Percentiles rank a stretch among this genome's conserved stretches.
Evolutionary conservation across 2,888 invertebrate genomes (phyloP).

Genomic region (Deroplatys truncata): DNA sequence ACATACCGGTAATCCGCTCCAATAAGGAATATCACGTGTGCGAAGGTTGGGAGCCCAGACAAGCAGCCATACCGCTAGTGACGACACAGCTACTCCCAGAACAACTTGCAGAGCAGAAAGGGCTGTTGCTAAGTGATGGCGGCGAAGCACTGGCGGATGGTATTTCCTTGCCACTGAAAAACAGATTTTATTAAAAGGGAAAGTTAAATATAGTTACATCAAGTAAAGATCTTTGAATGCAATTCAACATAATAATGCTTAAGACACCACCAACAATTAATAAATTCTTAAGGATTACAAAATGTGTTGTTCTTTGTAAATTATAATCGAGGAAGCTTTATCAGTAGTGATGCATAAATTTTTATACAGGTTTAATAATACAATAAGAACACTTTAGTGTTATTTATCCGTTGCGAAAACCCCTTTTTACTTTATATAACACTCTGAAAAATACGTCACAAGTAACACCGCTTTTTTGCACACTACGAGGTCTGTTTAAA

Average conservation of each 20-base stretch:
- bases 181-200: background rate
- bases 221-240: background rate
- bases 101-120: conserved; percentile 50
- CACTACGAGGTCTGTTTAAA: too few species aligned
- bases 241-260: background rate
- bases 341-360: too few species aligned
- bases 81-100: conserved; percentile 52
- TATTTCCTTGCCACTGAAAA: conserved; percentile 49
- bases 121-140: conserved; percentile 48
- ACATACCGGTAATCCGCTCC: conserved; percentile 60
- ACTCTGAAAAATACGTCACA: too few species aligned
- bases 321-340: too few species aligned
- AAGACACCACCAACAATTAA: background rate
- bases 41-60: conserved; percentile 57
- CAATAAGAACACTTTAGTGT: too few species aligned
- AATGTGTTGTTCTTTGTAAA: too few species aligned
- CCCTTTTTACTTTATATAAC: too few species aligned
- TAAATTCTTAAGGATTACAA: background rate
- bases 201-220: background rate
- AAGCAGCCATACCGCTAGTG: conserved; percentile 55
- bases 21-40: conserved; percentile 58
- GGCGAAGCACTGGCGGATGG: conserved; percentile 48
- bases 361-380: too few species aligned
- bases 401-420: too few species aligned
- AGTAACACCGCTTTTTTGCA: too few species aligned